Evolutionary conservation across 2,888 invertebrate species (phyloP).

Genomic region (Nyleta sp.): DNA sequence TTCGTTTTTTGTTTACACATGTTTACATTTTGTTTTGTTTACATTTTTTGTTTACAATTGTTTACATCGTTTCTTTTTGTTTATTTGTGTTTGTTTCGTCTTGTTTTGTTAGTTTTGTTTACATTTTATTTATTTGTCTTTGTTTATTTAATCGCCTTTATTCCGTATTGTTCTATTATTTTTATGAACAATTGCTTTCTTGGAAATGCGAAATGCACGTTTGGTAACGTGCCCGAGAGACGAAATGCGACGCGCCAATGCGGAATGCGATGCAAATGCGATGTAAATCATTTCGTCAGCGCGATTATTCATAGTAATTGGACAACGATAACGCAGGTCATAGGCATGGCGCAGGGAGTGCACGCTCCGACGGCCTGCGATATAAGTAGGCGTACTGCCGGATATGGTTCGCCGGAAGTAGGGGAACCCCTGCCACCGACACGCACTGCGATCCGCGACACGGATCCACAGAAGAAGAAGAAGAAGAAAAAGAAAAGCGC

Average conservation of each 20-base stretch:
- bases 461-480: constrained; percentile 47
- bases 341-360: constrained; percentile 69
- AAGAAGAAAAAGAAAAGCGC: constrained; percentile 39
- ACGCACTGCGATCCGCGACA: constrained; percentile 78
- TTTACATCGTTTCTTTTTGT: too few relatives aligned
- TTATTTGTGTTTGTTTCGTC: too few relatives aligned
- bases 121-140: too few relatives aligned
- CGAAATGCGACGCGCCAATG: constrained; percentile 12
- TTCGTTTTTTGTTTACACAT: too few relatives aligned
- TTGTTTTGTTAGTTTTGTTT: too few relatives aligned
- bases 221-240: not conserved
- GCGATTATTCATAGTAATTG: constrained; percentile 73
- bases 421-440: constrained; percentile 81
- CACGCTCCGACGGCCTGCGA: constrained; percentile 75
- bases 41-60: too few relatives aligned
- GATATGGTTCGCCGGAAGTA: constrained; percentile 82
- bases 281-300: constrained; percentile 57
- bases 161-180: too few relatives aligned
- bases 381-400: constrained; percentile 80
- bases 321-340: constrained; percentile 73
- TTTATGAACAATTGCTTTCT: too few relatives aligned
- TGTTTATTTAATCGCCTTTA: too few relatives aligned
- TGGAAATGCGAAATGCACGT: not conserved
- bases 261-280: constrained; percentile 37
- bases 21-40: too few relatives aligned